Percentiles rank a stretch among this genome's conserved stretches.
Conservation (phyloP, 2,888 invertebrate species). For the Caradrina clavipalpis region DNA sequence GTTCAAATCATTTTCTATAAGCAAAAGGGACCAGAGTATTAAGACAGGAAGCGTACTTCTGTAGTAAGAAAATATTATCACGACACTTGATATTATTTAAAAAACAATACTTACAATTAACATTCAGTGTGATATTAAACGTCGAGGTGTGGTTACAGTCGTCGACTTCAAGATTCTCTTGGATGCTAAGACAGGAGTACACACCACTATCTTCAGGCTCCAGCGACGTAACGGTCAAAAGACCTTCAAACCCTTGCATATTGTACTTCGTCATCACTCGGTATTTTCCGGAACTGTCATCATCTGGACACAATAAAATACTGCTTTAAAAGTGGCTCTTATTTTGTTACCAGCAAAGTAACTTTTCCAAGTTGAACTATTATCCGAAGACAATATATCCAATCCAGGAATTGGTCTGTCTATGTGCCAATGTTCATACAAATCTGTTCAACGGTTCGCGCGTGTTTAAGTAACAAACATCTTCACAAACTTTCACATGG, state of each 20-base stretch:
- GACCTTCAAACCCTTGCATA: constrained; percentile 79
- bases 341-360: too few species aligned
- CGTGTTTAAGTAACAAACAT: too few species aligned
- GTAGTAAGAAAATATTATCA: too few species aligned
- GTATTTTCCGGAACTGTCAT: constrained; percentile 74
- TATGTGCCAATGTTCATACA: too few species aligned
- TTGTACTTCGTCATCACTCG: constrained; percentile 80
- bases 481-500: too few species aligned
- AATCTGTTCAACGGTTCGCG: too few species aligned
- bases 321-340: not conserved
- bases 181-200: constrained; percentile 78
- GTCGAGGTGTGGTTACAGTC: constrained; percentile 68
- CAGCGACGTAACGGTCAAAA: constrained; percentile 79
- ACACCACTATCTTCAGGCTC: constrained; percentile 76
- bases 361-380: too few species aligned
- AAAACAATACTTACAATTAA: constrained; percentile 77
- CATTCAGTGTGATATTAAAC: constrained; percentile 77
- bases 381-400: too few species aligned
- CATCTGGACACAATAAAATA: constrained; percentile 65
- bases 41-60: too few species aligned
- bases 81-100: too few species aligned
- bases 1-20: not conserved
- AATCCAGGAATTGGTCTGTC: too few species aligned
- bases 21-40: too few species aligned
- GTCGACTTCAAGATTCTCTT: constrained; percentile 69